A percentile compares a stretch with the other conserved stretches of the same genome.
phyloP scores from a whole-genome alignment of 35 echinoderm and acorn worm species.

The Ophiothrix spiculata region DNA sequence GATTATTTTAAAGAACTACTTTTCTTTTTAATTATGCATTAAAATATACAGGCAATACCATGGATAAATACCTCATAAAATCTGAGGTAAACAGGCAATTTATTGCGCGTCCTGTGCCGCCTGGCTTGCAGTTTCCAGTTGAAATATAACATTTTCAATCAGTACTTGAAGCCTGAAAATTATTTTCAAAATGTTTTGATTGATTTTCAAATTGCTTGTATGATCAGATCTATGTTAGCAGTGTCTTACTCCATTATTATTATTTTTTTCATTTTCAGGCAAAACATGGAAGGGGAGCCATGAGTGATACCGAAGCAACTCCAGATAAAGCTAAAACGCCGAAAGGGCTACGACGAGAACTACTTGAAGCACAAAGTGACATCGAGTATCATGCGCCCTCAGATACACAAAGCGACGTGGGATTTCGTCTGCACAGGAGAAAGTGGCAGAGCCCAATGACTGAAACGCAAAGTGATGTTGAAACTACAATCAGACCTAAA shows the following conservation, averaged over 20 bases:
- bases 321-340: not conserved
- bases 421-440: not conserved
- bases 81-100: no score
- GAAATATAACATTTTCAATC: no score
- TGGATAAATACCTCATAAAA: no score
- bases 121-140: no score
- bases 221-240: no score
- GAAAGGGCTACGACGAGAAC: not conserved
- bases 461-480: not conserved
- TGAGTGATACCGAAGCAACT: slow-evolving; percentile 61
- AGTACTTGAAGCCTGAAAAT: no score
- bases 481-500: not conserved
- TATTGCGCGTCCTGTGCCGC: no score
- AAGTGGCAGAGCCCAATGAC: not conserved
- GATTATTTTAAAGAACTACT: no score
- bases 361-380: not conserved
- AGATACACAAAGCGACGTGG: not conserved
- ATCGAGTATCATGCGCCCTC: not conserved
- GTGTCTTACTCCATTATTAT: not conserved
- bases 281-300: slow-evolving; percentile 41
- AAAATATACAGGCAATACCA: no score
- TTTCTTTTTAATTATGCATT: no score
- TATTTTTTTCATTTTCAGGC: slow-evolving; percentile 38
- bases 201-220: no score
- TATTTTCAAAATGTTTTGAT: no score